Evolutionary conservation across 2,113 vertebrate genomes (phyloP).

Genomic region (Paedocypris sp.): DNA sequence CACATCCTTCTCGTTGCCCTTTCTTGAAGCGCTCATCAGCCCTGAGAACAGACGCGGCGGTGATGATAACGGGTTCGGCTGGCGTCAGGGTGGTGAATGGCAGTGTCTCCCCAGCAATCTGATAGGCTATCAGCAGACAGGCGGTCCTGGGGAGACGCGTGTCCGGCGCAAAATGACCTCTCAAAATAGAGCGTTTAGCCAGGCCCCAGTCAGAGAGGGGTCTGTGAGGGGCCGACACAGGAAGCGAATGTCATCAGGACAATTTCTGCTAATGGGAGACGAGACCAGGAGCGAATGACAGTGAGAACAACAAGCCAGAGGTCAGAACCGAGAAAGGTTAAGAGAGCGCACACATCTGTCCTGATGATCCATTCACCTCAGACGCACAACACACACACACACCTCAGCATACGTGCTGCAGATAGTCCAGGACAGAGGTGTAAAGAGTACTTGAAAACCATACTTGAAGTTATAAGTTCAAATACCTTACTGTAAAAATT

Average conservation of each 20-base stretch:
- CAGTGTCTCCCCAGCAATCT: slow-evolving; percentile 62
- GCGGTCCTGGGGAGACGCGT: slow-evolving; percentile 55
- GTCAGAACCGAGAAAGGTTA: slow-evolving; percentile 1
- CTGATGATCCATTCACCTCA: not conserved
- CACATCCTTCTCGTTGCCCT: slow-evolving; percentile 37
- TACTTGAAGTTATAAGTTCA: no score
- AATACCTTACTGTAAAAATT: no score
- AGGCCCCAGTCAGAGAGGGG: slow-evolving; percentile 42
- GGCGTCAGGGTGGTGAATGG: slow-evolving; percentile 76
- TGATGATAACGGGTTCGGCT: slow-evolving; percentile 63
- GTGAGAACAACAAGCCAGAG: slow-evolving; percentile 34
- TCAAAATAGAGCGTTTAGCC: slow-evolving; percentile 60
- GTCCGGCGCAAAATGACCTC: slow-evolving; percentile 67
- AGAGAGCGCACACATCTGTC: not conserved
- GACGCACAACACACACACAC: no score
- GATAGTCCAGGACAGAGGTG: no score
- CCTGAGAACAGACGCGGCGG: slow-evolving; percentile 63
- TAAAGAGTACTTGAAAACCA: no score
- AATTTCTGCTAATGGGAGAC: slow-evolving; percentile 64
- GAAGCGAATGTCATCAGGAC: slow-evolving; percentile 73
- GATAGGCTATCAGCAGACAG: slow-evolving; percentile 79
- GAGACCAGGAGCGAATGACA: slow-evolving; percentile 55
- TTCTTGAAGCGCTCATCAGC: slow-evolving; percentile 62
- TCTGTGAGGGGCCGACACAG: slow-evolving; percentile 50
- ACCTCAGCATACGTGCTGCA: no score